Base-by-base conservation (phyloP, 2,888 invertebrate species). In the Thalpophila matura region DNA sequence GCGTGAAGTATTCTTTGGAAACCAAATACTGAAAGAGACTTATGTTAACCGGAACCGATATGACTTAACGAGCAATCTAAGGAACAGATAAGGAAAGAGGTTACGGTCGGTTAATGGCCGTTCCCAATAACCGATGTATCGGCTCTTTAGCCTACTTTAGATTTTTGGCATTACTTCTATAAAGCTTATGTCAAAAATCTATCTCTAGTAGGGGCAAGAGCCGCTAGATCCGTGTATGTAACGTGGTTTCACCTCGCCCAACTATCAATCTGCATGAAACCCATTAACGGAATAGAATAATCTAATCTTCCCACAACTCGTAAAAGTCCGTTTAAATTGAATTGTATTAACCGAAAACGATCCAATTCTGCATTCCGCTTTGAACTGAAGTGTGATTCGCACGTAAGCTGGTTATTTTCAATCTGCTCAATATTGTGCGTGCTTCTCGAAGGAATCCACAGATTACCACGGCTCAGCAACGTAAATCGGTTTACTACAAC, bases 401-500 rank as follows among this genome's bases (percentile, higher is more conserved):
- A 29, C 40, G 47, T 77, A 78, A 78, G 58, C 71, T 70, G 60
- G 69, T 64, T 74, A 70, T 67, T 78, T 84, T 80, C 77, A 79
- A 82, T 84, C 78, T 80, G 63, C 56, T 73, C 74, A 46, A 58
- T 43, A 47, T 47, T 49, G 80, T 74, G 79, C 84, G 84, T 85
- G 84, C 80, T 79, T 58, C 61, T 38, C 45, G 65, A 57, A 56
- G 65, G 66, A 75, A 79, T 75, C 71, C 74, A 50, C 70, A 82
- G 85, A 85, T 85, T 82, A 85, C 79, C 47, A 65, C 57, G 69
- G 76, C 75, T 82, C 80, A 79, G 53, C 57, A 29, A 53, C 54
- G 72, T 65, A 83, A 84, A 84, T 80, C 80, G 77, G 65, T 81
- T 77, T 71, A 78, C 73, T 80, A 69, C 61, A 66, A 66, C 67